These are phyloP conservation scores for Prostheceraeus crozeri DNA, from an alignment of 2,888 invertebrate species.

Conservation along the genomic window DNA sequence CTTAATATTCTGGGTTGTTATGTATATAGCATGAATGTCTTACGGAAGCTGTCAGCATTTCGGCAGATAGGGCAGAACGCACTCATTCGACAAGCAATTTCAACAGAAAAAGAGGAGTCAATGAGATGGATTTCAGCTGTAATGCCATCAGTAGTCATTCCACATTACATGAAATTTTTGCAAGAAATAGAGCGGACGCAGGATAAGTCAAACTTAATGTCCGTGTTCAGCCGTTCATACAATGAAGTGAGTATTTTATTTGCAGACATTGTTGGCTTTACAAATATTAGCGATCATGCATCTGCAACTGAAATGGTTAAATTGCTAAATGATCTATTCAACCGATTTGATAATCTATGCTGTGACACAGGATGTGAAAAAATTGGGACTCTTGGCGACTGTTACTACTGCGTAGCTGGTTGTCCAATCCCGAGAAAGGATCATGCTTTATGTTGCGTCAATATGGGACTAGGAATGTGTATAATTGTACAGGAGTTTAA, in stretches of 20 bases:
- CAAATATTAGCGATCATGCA: conserved; percentile 90
- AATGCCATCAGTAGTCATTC: conserved; percentile 4
- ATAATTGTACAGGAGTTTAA: conserved; percentile 70
- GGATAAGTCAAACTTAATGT: neutral
- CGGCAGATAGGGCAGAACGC: too few relatives aligned
- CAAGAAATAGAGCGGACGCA: too few relatives aligned
- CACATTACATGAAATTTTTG: too few relatives aligned
- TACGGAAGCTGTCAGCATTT: too few relatives aligned
- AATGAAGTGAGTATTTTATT: conserved; percentile 89
- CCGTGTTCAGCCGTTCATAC: conserved; percentile 58
- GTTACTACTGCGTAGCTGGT: conserved; percentile 75
- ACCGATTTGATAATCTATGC: conserved; percentile 74
- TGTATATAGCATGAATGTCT: too few relatives aligned
- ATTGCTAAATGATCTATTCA: conserved; percentile 30
- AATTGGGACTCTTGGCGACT: conserved; percentile 87
- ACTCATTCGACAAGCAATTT: too few relatives aligned
- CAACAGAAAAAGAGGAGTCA: too few relatives aligned
- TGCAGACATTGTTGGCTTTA: conserved; percentile 95
- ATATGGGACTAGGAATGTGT: conserved; percentile 93
- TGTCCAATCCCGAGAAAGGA: conserved; percentile 83
- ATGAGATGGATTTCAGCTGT: conserved; percentile 12
- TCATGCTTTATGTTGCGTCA: conserved; percentile 87
- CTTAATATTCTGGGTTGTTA: too few relatives aligned
- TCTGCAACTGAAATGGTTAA: conserved; percentile 82
- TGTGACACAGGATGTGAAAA: conserved; percentile 82